phyloP scores from a whole-genome alignment of 2,797 vertebrate species.

The Picus viridis region DNA sequence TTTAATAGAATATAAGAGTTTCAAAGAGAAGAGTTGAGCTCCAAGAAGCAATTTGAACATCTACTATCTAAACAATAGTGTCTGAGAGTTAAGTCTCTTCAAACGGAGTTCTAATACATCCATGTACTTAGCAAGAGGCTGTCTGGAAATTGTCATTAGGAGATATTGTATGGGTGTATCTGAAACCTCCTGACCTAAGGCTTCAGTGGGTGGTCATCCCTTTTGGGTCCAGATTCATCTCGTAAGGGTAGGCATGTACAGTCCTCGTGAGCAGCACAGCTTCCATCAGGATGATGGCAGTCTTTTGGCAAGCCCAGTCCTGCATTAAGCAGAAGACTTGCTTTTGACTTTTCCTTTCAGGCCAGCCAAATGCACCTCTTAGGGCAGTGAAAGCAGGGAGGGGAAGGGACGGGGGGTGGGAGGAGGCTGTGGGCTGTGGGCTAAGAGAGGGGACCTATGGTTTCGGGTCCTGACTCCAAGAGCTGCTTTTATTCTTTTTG shows the following conservation, averaged over 20 bases:
- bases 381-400: not conserved
- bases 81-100: not conserved
- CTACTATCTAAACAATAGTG: not conserved
- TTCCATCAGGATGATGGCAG: not conserved
- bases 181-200: not conserved
- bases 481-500: not conserved
- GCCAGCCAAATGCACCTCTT: not conserved
- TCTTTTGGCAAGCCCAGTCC: not conserved
- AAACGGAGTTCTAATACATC: not conserved
- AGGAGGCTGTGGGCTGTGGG: not conserved
- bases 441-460: not conserved
- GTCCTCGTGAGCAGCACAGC: not conserved
- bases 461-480: not conserved
- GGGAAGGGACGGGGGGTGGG: not conserved
- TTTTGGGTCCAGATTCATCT: not conserved
- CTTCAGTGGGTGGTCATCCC: accelerated
- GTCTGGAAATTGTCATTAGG: not conserved
- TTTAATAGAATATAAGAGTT: not conserved
- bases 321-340: not conserved
- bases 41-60: not conserved
- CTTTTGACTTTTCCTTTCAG: not conserved
- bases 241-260: accelerated
- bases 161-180: not conserved
- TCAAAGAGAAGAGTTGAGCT: not conserved
- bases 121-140: not conserved